A percentile compares a stretch with the other conserved stretches of the same genome.
Evolutionary conservation across 2,888 invertebrate species (phyloP).

Genomic region (Drosophila melanosoma): DNA sequence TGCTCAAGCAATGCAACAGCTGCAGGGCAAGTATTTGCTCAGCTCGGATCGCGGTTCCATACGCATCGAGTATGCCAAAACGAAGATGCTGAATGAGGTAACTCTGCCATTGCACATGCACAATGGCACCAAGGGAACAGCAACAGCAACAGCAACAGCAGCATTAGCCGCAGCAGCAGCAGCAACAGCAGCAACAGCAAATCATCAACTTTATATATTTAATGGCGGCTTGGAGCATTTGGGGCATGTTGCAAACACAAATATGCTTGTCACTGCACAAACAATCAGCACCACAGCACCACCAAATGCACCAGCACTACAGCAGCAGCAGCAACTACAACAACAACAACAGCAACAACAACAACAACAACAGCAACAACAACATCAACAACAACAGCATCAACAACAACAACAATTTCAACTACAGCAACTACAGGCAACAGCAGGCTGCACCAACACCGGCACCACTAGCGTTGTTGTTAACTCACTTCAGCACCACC

Average conservation of each 20-base stretch:
- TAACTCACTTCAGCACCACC: constrained; percentile 85
- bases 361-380: constrained; percentile 36
- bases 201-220: constrained; percentile 74
- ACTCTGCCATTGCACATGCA: constrained; percentile 48
- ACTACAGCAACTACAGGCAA: constrained; percentile 64
- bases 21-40: constrained; percentile 98
- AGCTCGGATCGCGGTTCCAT: constrained; percentile 98
- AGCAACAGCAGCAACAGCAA: constrained; percentile 43
- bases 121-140: constrained; percentile 32
- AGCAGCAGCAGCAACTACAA: constrained; percentile 53
- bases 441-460: constrained; percentile 77
- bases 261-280: constrained; percentile 57
- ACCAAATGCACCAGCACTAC: constrained; percentile 45
- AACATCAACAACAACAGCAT: constrained; percentile 44
- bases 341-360: constrained; percentile 55
- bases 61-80: constrained; percentile 99
- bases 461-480: constrained; percentile 84
- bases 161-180: constrained; percentile 28
- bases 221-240: constrained; percentile 67
- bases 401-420: constrained; percentile 54
- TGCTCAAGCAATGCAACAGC: constrained; percentile 95
- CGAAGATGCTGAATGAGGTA: constrained; percentile 95
- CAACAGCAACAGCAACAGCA: constrained; percentile 14
- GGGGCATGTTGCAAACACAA: constrained; percentile 44
- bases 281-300: constrained; percentile 59